Evolutionary conservation across 2,113 vertebrate genomes (phyloP), one percentile per base, ranked within the genome.

Genomic region (Lanius ludovicianus): DNA sequence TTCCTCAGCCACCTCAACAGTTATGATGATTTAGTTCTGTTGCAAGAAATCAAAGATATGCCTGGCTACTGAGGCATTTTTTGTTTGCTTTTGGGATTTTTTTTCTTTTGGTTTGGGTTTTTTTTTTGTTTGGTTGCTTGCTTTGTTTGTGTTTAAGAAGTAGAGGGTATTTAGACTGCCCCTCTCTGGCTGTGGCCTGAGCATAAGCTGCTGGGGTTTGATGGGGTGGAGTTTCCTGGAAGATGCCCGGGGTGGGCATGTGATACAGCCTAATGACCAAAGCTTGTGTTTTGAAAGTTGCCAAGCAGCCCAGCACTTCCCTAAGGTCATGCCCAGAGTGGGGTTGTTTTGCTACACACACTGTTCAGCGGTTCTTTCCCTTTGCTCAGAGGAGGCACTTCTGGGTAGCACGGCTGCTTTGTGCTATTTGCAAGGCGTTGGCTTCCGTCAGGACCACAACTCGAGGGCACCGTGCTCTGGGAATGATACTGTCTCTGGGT

Each of bases 311-410:
- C 65, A 27, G 15, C 5, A 6, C 7, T 60, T 52, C 37, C 25
- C 18, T 3, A 2, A 19, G 37, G 37, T 63, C 59, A 14, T 28
- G 14, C 8, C 4, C 50, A 23, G 46, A 37, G 37, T 16, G 31
- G 23, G 39, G 13, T 2, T 76, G 25, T 60, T 67, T 15, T 57
- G 33, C 57, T 49, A 70, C 31, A 22, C 30, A 13, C 15, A 2
- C n/a, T 33, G 7, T 1, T 4, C 13, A 37, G n/a, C 9, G 16
- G 0, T 31, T 55, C 20, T 67, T 64, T 24, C 28, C 31, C 5
- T 71, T 46, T 55, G n/a, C 57, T 83, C 3, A 4, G 19, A 47
- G 30, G 30, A 69, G 9, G 20, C 15, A 30, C 20, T 64, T 67
- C 6, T 64, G 35, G 20, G 12, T 30, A 50, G 30, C 33, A 24